Conservation (phyloP, 1,140 invertebrate species). For the Drosophila truncata region DNA sequence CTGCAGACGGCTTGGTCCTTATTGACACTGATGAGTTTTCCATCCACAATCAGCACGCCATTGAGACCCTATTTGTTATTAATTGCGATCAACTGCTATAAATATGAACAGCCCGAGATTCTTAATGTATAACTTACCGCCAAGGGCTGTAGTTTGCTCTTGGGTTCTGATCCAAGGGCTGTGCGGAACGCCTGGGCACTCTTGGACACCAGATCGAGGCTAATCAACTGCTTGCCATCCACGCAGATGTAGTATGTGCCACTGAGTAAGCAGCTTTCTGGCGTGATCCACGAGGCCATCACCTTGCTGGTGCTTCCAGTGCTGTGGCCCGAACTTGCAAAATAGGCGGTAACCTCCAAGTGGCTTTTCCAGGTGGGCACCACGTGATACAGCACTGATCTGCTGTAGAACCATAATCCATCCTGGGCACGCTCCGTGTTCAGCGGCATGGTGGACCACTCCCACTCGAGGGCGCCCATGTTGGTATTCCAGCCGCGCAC, state of each 20-base stretch:
- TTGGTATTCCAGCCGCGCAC: slow-evolving; percentile 92
- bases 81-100: not conserved
- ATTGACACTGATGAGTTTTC: slow-evolving; percentile 65
- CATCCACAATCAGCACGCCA: slow-evolving; percentile 66
- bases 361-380: slow-evolving; percentile 88
- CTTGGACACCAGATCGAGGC: slow-evolving; percentile 85
- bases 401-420: slow-evolving; percentile 88
- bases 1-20: slow-evolving; percentile 64
- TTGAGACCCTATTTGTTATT: slow-evolving; percentile 60
- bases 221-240: slow-evolving; percentile 85
- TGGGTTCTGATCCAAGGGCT: slow-evolving; percentile 32
- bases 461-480: slow-evolving; percentile 88
- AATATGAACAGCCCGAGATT: not conserved
- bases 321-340: slow-evolving; percentile 89
- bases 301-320: slow-evolving; percentile 87
- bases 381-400: slow-evolving; percentile 89
- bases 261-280: slow-evolving; percentile 89
- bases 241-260: slow-evolving; percentile 88
- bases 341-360: slow-evolving; percentile 90
- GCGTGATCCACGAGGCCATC: slow-evolving; percentile 88
- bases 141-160: slow-evolving; percentile 37
- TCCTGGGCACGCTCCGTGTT: slow-evolving; percentile 85
- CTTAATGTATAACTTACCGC: slow-evolving; percentile 31
- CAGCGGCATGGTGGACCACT: slow-evolving; percentile 87
- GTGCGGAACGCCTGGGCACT: slow-evolving; percentile 70